These are phyloP conservation scores for Pterophyllum scalare DNA, from an alignment of 2,113 vertebrate genomes.

Conservation along the genomic window DNA sequence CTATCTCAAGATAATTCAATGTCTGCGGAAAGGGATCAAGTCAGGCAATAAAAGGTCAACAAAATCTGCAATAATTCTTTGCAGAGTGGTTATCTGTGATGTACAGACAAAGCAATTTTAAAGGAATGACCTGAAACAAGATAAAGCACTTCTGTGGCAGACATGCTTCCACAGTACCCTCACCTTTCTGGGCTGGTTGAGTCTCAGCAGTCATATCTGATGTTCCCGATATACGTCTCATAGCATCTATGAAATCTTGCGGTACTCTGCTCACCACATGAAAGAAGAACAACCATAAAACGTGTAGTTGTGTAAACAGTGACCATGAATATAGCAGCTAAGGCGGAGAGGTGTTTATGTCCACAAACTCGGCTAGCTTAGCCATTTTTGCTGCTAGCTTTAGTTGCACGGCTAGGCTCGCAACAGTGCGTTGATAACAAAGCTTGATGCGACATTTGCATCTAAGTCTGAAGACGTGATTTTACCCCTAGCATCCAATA, in stretches of 20 bases:
- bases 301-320: background rate
- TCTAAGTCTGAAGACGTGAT: background rate
- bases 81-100: background rate
- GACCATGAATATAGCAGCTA: background rate
- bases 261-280: slow-evolving; percentile 33
- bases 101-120: background rate
- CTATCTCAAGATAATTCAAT: background rate
- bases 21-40: background rate
- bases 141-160: too few species aligned
- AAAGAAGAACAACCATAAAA: background rate
- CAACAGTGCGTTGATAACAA: background rate
- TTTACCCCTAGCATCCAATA: background rate
- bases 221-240: slow-evolving; percentile 19
- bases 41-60: background rate
- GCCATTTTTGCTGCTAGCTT: slow-evolving; percentile 2
- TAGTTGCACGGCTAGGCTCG: background rate
- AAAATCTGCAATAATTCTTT: background rate
- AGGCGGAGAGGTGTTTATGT: background rate
- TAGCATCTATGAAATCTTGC: slow-evolving; percentile 37
- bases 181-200: background rate
- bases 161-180: slow-evolving; percentile 14
- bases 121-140: background rate
- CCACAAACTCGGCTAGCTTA: background rate
- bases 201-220: background rate
- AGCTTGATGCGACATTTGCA: background rate